Evolutionary conservation across 2,888 invertebrate genomes (phyloP).

Genomic region (Sinhomidia bicolor): DNA sequence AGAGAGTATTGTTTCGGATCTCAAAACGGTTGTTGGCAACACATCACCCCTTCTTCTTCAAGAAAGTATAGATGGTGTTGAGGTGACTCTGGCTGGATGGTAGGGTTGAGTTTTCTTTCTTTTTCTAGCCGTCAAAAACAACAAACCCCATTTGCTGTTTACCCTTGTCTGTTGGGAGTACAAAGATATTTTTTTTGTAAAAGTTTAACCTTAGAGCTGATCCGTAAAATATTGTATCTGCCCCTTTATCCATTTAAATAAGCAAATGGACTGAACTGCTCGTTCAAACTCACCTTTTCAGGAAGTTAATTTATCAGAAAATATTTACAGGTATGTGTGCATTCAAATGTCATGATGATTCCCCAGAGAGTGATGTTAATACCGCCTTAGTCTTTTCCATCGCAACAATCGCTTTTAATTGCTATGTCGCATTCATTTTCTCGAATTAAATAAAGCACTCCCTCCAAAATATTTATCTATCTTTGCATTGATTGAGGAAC

Average conservation of each 20-base stretch:
- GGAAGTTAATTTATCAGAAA: too few relatives aligned
- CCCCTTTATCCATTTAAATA: background rate
- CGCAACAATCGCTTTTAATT: slow-evolving; percentile 61
- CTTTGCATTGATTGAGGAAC: slow-evolving; percentile 2
- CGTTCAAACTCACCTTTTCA: too few relatives aligned
- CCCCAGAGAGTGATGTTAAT: background rate
- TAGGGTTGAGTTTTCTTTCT: background rate
- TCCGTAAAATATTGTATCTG: background rate
- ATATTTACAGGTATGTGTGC: background rate
- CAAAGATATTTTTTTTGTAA: background rate
- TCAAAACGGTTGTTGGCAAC: too few relatives aligned
- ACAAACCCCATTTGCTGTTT: too few relatives aligned
- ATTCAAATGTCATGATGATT: slow-evolving; percentile 41
- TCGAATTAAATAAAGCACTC: slow-evolving; percentile 60
- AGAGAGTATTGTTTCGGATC: background rate
- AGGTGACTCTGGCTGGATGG: background rate
- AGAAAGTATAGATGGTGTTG: slow-evolving; percentile 19
- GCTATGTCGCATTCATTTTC: slow-evolving; percentile 66
- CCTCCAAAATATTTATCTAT: slow-evolving; percentile 17
- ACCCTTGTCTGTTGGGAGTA: background rate
- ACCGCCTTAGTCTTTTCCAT: background rate
- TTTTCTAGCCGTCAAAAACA: too few relatives aligned
- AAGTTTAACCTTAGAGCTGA: background rate
- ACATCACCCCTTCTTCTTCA: background rate
- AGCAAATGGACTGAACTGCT: background rate